phyloP scores from a whole-genome alignment of 2,113 vertebrate species.

The Syngnathus typhle region DNA sequence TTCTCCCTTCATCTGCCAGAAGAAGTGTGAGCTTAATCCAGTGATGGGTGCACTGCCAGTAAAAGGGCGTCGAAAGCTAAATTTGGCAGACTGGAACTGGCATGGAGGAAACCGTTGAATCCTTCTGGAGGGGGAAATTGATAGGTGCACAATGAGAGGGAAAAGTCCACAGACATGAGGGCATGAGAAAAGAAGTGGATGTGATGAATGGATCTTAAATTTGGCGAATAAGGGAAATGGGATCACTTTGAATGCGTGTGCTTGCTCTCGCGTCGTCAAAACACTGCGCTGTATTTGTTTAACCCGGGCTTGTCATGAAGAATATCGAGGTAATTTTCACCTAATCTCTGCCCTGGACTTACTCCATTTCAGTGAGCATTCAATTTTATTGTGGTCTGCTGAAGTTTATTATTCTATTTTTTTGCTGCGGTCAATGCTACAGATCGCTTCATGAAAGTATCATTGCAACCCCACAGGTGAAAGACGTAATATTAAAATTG shows the following conservation, averaged over 20 bases:
- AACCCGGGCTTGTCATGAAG: conserved; percentile 59
- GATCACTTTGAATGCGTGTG: conserved; percentile 32
- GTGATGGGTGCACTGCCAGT: conserved; percentile 67
- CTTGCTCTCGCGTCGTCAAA: conserved; percentile 35
- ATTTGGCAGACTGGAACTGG: conserved; percentile 69
- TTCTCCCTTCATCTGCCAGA: conserved; percentile 26
- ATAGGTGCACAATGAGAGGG: conserved; percentile 58
- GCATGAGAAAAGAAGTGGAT: conserved; percentile 16
- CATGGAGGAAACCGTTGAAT: conserved; percentile 63
- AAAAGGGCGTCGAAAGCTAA: conserved; percentile 66
- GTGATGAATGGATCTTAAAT: conserved; percentile 39
- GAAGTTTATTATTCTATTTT: conserved; percentile 47
- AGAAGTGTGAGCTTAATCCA: conserved; percentile 54
- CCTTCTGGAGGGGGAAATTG: conserved; percentile 60
- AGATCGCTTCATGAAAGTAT: conserved; percentile 60
- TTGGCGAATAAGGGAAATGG: conserved; percentile 31
- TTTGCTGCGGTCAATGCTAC: conserved; percentile 45
- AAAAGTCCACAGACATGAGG: conserved; percentile 57
- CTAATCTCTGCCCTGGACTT: conserved; percentile 43
- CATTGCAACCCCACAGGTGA: conserved; percentile 62
- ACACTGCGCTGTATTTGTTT: conserved; percentile 56
- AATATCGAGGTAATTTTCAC: conserved; percentile 51
- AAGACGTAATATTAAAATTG: conserved; percentile 41
- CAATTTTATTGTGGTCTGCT: conserved; percentile 55
- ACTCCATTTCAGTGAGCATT: conserved; percentile 62